Evolutionary conservation across 2,113 vertebrate genomes (phyloP).

Genomic region (Myotis lucifugus): DNA sequence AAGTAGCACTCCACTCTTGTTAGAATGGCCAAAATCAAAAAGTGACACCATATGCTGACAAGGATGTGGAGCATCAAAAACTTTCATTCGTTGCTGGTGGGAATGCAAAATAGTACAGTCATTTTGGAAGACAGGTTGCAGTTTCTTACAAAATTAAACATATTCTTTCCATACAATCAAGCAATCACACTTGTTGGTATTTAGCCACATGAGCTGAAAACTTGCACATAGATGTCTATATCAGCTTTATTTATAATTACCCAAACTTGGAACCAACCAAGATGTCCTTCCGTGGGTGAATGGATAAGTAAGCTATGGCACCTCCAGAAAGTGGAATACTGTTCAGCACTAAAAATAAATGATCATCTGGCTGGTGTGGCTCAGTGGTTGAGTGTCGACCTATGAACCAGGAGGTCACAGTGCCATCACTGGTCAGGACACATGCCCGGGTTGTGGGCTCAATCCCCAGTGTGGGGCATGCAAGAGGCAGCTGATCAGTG

Average conservation of each 20-base stretch:
- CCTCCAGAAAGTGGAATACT: background rate
- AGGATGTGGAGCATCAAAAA: background rate
- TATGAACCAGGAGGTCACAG: too few species aligned
- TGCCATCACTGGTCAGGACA: too few species aligned
- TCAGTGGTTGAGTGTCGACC: too few species aligned
- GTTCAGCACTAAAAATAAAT: background rate
- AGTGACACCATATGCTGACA: background rate
- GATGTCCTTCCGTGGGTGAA: background rate
- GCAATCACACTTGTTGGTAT: background rate
- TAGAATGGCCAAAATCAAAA: background rate
- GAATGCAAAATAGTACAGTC: too few species aligned
- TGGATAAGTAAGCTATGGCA: background rate
- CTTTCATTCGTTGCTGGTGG: background rate
- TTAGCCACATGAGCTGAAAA: background rate
- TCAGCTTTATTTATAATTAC: background rate
- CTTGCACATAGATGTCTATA: background rate
- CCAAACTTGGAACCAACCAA: background rate
- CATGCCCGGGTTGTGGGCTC: too few species aligned
- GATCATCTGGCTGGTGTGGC: too few species aligned
- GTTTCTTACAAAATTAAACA: too few species aligned
- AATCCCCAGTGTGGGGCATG: too few species aligned
- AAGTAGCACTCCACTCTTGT: background rate
- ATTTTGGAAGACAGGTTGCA: too few species aligned
- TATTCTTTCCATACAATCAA: background rate
- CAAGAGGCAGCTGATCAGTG: too few species aligned